These are phyloP conservation scores for Chydorus sphaericus DNA, from an alignment of 2,888 invertebrate species.

Conservation along the genomic window DNA sequence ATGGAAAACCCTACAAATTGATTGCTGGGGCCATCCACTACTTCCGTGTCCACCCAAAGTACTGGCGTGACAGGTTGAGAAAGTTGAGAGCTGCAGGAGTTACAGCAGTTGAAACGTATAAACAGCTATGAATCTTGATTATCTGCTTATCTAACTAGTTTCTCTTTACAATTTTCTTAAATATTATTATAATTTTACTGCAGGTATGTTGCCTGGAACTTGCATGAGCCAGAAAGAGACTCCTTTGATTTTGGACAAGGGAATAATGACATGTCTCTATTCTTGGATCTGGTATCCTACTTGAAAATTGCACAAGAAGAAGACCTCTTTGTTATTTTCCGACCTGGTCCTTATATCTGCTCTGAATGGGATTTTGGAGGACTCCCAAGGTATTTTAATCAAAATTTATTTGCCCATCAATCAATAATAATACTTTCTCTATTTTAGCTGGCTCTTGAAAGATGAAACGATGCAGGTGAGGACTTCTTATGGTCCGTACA, in stretches of 20 bases:
- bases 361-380: constrained; percentile 39
- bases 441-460: constrained; percentile 35
- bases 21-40: constrained; percentile 40
- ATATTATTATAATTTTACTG: background rate
- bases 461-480: constrained; percentile 37
- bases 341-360: constrained; percentile 41
- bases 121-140: background rate
- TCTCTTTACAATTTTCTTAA: background rate
- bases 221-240: constrained; percentile 29
- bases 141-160: background rate
- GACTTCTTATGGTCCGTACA: constrained; percentile 30
- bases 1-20: constrained; percentile 31
- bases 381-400: constrained; percentile 25
- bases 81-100: constrained; percentile 37
- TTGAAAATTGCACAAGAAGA: constrained; percentile 33
- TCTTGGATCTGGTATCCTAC: constrained; percentile 27
- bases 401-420: background rate
- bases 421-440: background rate
- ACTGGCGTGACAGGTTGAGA: constrained; percentile 35
- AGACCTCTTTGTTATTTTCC: constrained; percentile 35
- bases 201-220: constrained; percentile 31
- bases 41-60: constrained; percentile 34
- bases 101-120: constrained; percentile 36
- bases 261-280: constrained; percentile 25
- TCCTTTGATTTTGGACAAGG: constrained; percentile 29